Percentiles rank a stretch among this genome's conserved stretches.
These are phyloP conservation scores for Parapristionchus giblindavisi DNA, from an alignment of 2,888 invertebrate species.

Conservation along the genomic window DNA sequence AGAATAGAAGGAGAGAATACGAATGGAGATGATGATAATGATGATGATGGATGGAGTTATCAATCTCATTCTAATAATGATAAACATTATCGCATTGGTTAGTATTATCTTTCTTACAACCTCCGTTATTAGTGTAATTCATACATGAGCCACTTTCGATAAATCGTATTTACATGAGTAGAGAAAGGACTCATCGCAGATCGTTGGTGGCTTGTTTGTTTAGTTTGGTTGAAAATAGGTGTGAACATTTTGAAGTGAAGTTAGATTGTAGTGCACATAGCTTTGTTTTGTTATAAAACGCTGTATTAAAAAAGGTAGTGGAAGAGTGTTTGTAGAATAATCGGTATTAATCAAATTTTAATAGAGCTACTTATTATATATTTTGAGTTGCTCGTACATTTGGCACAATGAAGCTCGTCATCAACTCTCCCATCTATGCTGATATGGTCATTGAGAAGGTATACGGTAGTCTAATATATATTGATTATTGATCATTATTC, in stretches of 20 bases:
- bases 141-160: too few species aligned
- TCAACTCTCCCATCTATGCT: slow-evolving; percentile 62
- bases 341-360: too few species aligned
- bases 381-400: slow-evolving; percentile 63
- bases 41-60: not conserved
- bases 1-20: slow-evolving; percentile 37
- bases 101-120: not conserved
- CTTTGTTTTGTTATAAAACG: not conserved
- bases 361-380: too few species aligned
- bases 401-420: slow-evolving; percentile 63
- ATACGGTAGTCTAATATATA: too few species aligned
- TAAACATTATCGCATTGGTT: not conserved
- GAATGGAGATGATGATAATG: not conserved
- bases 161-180: too few species aligned
- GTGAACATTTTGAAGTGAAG: too few species aligned
- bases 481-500: too few species aligned
- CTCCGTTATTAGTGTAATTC: too few species aligned
- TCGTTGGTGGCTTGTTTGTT: too few species aligned
- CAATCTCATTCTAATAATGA: not conserved
- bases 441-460: slow-evolving; percentile 36
- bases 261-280: too few species aligned
- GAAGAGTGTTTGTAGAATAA: not conserved
- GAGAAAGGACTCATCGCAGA: too few species aligned
- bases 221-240: too few species aligned
- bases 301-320: not conserved